Evolutionary conservation across 2,888 invertebrate genomes (phyloP), one percentile per base, ranked within the genome.

Genomic region (Drosophila paucipuncta): DNA sequence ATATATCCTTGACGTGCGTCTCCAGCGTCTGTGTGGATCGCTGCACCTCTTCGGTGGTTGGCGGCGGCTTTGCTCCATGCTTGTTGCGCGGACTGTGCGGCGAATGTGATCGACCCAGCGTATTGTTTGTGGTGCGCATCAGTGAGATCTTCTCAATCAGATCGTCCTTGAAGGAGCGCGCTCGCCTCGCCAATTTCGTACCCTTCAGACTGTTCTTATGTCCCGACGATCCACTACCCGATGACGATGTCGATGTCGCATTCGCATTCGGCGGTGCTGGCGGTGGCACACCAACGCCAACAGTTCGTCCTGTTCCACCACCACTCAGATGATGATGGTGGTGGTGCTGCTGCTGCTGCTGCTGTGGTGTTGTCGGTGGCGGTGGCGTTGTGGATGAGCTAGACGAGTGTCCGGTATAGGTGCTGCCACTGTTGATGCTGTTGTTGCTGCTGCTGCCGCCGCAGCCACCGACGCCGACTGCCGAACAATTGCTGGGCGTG

Each of bases 161-260:
- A 94, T 98, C 98, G 95, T 98, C 97, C 94, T 98, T 98, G 94
- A 98, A 98, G 80, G 97, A 97, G 87, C 97, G 96, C 78, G 98
- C 98, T 81, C 98, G 95, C 82, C 97, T 95, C 70, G 97, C 97
- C 94, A 98, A 95, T 94, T 97, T 97, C 84, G 97, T 97, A 92
- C 97, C 96, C 92, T 97, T 96, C 93, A 96, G 94, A 78, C 96
- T 96, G 85, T 96, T 96, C 92, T 97, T 97, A 92, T 96, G 96
- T 68, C 96, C 96, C 80, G 93, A 93, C 47, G 92, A 90, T 1
- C 85, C 78, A 6, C 85, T 79, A 7, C 65, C 65, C 18, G 68
- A 43, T 16, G 60, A 60, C 9, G 64, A 53, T 18, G 62, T 13
- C 31, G 31, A 31, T 10, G 39, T 50, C 18, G 47, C n/a, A 10